Evolutionary conservation across 2,113 vertebrate species (phyloP), one percentile per base, ranked within the genome.

Genomic region (Neogobius melanostomus): DNA sequence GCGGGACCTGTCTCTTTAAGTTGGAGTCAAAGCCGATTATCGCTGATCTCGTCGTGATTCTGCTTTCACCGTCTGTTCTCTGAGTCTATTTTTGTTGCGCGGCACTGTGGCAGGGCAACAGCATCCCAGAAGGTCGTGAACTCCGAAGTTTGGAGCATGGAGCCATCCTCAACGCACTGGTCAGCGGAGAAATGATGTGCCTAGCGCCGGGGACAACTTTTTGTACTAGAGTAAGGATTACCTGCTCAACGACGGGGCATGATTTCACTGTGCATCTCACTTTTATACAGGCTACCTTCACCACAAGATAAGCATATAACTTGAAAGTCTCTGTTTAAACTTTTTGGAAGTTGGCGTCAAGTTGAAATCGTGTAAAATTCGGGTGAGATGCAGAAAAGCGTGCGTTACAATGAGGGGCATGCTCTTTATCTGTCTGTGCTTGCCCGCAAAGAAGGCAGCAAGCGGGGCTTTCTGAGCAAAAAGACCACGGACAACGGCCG

Each of bases 361-460:
- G 57, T 17, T 47, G 7, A 66, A 42, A 21, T n/a, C 11, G 44
- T 21, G 42, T 47, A 42, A n/a, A 8, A 51, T 43, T 71, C 57
- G 7, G 62, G 47, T 79, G 92, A 88, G 64, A 98, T 98, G 97
- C 97, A 98, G 95, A 97, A 98, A 80, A 95, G 94, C 82, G 94
- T 98, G 87, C 95, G 97, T 10, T 97, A 95, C 86, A 98, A 98
- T 75, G 97, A 98, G 91, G 96, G 95, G 52, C 97, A 98, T 90
- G 95, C 95, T 70, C 89, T 97, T 72, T 91, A 95, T 88, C 93
- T 98, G 86, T 94, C 96, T 16, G 83, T 92, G 79, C 87, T 95
- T 15, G 97, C 96, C 84, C 95, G 96, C 53, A 97, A 95, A 87
- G 96, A 98, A 64, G 96, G 95, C 75, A 91, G 93, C 71, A 96